A percentile compares a stretch with the other conserved stretches of the same genome.
phyloP scores from a whole-genome alignment of 2,113 vertebrate genomes.

The Hucho hucho region DNA sequence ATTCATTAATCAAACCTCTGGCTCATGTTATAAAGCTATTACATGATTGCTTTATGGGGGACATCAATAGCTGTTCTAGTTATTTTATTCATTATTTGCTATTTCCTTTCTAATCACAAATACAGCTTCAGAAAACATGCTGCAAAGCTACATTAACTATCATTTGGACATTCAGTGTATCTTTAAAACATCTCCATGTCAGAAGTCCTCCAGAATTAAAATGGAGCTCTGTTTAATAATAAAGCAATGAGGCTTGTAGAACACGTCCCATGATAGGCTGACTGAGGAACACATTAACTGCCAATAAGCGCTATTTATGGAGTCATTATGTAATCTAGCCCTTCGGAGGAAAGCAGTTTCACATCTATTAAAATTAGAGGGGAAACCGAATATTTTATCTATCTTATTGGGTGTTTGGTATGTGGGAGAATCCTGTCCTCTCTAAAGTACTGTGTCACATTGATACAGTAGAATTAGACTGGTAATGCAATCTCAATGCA shows the following conservation, averaged over 20 bases:
- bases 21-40: slow-evolving; percentile 36
- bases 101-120: neutral
- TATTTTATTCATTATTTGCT: neutral
- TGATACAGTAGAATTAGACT: no score
- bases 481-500: slow-evolving; percentile 46
- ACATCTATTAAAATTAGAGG: slow-evolving; percentile 1
- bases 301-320: neutral
- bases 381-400: no score
- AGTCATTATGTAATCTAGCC: slow-evolving; percentile 1
- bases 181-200: neutral
- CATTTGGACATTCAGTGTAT: neutral
- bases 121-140: no score
- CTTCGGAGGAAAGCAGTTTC: neutral
- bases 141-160: neutral
- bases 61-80: slow-evolving; percentile 1
- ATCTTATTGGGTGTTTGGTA: slow-evolving; percentile 10
- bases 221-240: slow-evolving; percentile 13
- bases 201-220: neutral
- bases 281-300: neutral
- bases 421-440: neutral
- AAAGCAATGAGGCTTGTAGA: slow-evolving; percentile 45
- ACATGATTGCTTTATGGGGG: slow-evolving; percentile 39
- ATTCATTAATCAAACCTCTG: slow-evolving; percentile 30
- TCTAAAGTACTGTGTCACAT: neutral
- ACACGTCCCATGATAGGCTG: slow-evolving; percentile 37